Evolutionary conservation across 2,113 vertebrate genomes (phyloP).

Genomic region (Hiodon alosoides): DNA sequence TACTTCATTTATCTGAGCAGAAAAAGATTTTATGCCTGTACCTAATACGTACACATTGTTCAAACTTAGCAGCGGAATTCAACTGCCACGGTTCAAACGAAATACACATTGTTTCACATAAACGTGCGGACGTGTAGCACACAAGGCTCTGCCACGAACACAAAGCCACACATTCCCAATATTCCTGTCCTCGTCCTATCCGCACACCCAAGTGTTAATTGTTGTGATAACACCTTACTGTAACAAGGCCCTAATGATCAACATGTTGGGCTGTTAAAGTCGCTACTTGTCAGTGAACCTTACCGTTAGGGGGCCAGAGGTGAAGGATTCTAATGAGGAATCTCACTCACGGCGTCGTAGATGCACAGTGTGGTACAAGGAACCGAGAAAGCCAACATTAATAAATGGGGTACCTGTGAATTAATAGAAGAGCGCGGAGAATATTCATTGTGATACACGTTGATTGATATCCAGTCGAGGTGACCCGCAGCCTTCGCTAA

Average conservation of each 20-base stretch:
- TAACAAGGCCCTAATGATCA: constrained; percentile 62
- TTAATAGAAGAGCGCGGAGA: constrained; percentile 60
- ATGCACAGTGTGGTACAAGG: constrained; percentile 44
- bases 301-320: constrained; percentile 26
- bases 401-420: constrained; percentile 55
- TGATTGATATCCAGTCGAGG: constrained; percentile 68
- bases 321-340: constrained; percentile 48
- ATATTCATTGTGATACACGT: constrained; percentile 62
- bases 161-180: constrained; percentile 33
- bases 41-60: too few relatives aligned
- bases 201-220: constrained; percentile 60
- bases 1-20: too few relatives aligned
- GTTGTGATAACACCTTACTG: constrained; percentile 63
- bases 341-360: constrained; percentile 44
- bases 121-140: background rate
- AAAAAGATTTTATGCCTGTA: too few relatives aligned
- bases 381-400: constrained; percentile 23
- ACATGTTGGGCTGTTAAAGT: constrained; percentile 57
- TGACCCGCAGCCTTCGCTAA: constrained; percentile 21
- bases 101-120: background rate
- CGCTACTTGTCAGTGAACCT: constrained; percentile 48
- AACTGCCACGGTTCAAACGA: too few relatives aligned
- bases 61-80: too few relatives aligned
- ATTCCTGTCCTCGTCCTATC: constrained; percentile 21
- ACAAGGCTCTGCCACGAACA: background rate